These are phyloP conservation scores for Cerceris rybyensis DNA, from an alignment of 2,888 invertebrate species.

Conservation along the genomic window DNA sequence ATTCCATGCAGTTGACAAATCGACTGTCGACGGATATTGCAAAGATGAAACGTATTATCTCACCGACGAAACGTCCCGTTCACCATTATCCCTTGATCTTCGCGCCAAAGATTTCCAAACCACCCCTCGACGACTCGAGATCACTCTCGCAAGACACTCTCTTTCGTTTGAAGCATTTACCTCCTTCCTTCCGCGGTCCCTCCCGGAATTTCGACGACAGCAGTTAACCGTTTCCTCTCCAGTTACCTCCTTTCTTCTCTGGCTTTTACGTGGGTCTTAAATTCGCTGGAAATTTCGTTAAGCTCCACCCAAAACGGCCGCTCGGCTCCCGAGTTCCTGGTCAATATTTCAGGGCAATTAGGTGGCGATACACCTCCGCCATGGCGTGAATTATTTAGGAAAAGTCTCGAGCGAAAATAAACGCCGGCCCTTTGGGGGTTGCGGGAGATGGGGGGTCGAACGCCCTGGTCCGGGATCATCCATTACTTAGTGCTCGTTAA, in stretches of 20 bases:
- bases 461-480: constrained; percentile 45
- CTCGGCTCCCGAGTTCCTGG: constrained; percentile 20
- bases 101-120: too few species aligned
- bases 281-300: constrained; percentile 73
- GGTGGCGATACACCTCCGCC: constrained; percentile 64
- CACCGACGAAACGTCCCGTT: too few species aligned
- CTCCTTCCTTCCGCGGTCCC: neutral
- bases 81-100: too few species aligned
- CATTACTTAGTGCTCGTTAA: constrained; percentile 66
- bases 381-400: constrained; percentile 70
- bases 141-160: too few species aligned
- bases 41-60: too few species aligned
- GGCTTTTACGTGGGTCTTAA: constrained; percentile 48
- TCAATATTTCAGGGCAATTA: constrained; percentile 75
- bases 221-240: neutral
- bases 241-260: neutral
- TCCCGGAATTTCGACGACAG: neutral
- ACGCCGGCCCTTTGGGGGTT: constrained; percentile 35
- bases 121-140: too few species aligned
- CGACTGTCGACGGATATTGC: too few species aligned
- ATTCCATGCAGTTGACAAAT: too few species aligned
- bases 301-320: constrained; percentile 58
- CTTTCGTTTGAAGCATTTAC: neutral
- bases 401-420: constrained; percentile 69
- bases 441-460: constrained; percentile 12